Percentiles rank a stretch among this genome's conserved stretches.
Evolutionary conservation across 2,113 vertebrate genomes (phyloP).

Genomic region (Cyanoramphus novaezelandiae): DNA sequence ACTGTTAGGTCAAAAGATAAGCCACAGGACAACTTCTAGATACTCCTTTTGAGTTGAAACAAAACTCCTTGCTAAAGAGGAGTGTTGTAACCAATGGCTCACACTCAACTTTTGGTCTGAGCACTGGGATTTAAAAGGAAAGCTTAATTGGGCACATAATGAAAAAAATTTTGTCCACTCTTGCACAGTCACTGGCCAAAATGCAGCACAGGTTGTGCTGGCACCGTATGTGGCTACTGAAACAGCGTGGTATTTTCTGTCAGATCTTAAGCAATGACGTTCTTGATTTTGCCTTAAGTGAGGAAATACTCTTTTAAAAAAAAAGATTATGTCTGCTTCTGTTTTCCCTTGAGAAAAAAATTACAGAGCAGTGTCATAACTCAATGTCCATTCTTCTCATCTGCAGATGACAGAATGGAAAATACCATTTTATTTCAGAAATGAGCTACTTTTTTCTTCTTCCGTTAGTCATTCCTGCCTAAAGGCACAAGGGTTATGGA

Average conservation of each 20-base stretch:
- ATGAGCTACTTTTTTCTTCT: not conserved
- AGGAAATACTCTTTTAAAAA: slow-evolving; percentile 20
- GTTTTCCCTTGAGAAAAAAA: slow-evolving; percentile 49
- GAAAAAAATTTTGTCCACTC: not conserved
- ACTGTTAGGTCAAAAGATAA: slow-evolving; percentile 22
- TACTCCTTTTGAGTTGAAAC: not conserved
- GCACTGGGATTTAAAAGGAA: not conserved
- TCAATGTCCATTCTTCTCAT: slow-evolving; percentile 41
- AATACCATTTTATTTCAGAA: slow-evolving; percentile 54
- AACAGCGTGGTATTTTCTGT: slow-evolving; percentile 7
- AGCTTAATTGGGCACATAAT: not conserved
- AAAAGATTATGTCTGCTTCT: not conserved
- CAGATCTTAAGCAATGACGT: not conserved
- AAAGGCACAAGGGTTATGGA: slow-evolving; percentile 2
- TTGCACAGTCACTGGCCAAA: not conserved
- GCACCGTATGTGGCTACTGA: not conserved
- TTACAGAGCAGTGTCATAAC: slow-evolving; percentile 30
- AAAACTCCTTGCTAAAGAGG: not conserved
- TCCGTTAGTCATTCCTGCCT: slow-evolving; percentile 22
- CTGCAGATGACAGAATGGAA: slow-evolving; percentile 42
- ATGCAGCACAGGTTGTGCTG: slow-evolving; percentile 20
- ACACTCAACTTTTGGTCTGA: not conserved
- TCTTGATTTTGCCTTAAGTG: slow-evolving; percentile 48
- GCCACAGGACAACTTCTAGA: not conserved
- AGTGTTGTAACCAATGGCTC: not conserved